Base-by-base conservation (phyloP, 1,140 invertebrate species). In the Plectus sambesii region DNA sequence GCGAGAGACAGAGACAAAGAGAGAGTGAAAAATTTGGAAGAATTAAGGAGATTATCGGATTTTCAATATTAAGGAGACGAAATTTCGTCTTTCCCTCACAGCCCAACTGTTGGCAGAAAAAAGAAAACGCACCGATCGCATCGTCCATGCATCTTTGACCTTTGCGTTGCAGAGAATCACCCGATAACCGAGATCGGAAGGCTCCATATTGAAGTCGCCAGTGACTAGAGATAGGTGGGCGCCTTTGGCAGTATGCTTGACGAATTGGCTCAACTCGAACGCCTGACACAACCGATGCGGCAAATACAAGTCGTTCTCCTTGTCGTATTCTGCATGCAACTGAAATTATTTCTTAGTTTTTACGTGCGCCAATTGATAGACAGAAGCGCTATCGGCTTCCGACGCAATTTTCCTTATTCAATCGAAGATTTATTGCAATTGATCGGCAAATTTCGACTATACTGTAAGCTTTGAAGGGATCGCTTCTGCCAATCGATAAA, bases 251-350 rank as follows among this genome's bases (percentile, higher is more conserved):
- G 87, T 93, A 51, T 85, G 74, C 53, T 81, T 80, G 29, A 96
- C 82, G 70, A 96, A 88, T 73, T 94, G 86, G 46, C 85, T 84
- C 42, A 86, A 84, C 64, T 93, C 87, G 72, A 88, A 89, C 12
- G 86, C 84, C 76, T 96, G 90, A 22, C 87, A 74, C 3, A 90
- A 76, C 62, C 90, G 74, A 70, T 94, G 89, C 33, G 85, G 82
- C 54, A 81, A 73, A 69, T 94, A 97, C 60, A 89, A 84, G 70
- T 94, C 87, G 64, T 80, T 78, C 53, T 79, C 76, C 27, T 75
- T 75, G 70, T 84, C 78, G 63, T 96, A 97, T 72, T 93, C 87
- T n/a, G 89, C 89, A 76, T 96, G 89, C 25, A 94, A 73, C 85
- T 90, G 62, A 30, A 69, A 56, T 5, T 20, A n/a, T n/a, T n/a